phyloP scores from a whole-genome alignment of 1,140 invertebrate species.

The Littorina saxatilis region DNA sequence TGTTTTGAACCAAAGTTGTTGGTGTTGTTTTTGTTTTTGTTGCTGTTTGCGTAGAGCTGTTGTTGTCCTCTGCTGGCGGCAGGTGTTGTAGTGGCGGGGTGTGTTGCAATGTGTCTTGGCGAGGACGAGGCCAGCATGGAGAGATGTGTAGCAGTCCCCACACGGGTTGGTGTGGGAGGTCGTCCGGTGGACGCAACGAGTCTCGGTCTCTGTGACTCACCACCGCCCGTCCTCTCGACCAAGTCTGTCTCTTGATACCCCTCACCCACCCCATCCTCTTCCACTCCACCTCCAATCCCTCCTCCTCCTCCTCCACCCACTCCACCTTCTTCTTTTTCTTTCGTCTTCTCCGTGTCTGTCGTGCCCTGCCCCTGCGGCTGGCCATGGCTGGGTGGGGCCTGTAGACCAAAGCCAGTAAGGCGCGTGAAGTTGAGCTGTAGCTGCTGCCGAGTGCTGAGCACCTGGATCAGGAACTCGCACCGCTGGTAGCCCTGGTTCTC shows the following conservation, averaged over 20 bases:
- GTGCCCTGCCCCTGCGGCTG: background rate
- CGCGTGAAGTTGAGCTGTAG: conserved; percentile 62
- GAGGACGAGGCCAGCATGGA: background rate
- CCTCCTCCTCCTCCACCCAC: background rate
- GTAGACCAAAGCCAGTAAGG: conserved; percentile 58
- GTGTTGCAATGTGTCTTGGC: background rate
- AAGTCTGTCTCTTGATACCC: background rate
- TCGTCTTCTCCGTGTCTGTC: background rate
- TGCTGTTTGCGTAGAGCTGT: background rate
- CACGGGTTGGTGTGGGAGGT: too few relatives aligned
- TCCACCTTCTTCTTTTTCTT: conserved; percentile 1
- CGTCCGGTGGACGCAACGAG: background rate
- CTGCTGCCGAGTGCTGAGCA: conserved; percentile 51
- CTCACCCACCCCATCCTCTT: background rate
- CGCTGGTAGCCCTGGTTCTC: conserved; percentile 55
- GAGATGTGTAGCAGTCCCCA: background rate
- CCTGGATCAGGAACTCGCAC: conserved; percentile 60
- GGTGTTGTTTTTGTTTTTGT: too few relatives aligned
- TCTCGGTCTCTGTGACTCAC: conserved; percentile 12
- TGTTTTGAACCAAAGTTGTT: background rate
- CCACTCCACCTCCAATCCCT: background rate
- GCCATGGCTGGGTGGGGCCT: background rate
- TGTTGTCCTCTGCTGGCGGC: background rate
- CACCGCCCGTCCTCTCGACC: background rate
- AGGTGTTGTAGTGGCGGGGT: background rate